Conservation (phyloP, 1,140 invertebrate genomes). For the Sitodiplosis mosellana region DNA sequence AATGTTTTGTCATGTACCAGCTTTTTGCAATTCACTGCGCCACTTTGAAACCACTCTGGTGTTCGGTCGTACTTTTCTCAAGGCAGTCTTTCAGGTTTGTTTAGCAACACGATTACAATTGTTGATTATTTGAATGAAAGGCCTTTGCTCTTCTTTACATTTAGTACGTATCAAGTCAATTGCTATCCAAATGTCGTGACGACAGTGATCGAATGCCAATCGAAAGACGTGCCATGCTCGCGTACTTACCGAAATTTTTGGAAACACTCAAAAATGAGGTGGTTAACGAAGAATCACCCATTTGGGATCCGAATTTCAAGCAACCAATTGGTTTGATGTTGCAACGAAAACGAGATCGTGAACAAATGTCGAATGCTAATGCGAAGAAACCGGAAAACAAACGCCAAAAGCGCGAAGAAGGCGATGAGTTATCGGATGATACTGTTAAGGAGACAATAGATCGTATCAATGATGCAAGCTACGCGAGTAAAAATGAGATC, state of each 20-base stretch:
- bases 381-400: constrained; percentile 9
- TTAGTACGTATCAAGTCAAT: constrained; percentile 61
- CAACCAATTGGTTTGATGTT: constrained; percentile 20
- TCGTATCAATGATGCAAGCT: constrained; percentile 19
- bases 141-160: background rate
- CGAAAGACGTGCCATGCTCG: constrained; percentile 53
- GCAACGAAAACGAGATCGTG: constrained; percentile 18
- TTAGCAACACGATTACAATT: background rate
- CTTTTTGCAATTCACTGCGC: constrained; percentile 81
- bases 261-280: constrained; percentile 75
- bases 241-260: constrained; percentile 58
- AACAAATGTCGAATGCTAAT: constrained; percentile 2
- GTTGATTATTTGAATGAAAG: background rate
- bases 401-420: constrained; percentile 16
- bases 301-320: constrained; percentile 58
- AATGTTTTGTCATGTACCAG: constrained; percentile 86
- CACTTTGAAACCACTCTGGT: constrained; percentile 79
- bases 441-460: constrained; percentile 20
- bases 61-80: constrained; percentile 70
- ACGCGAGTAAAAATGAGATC: constrained; percentile 14
- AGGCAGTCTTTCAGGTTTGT: constrained; percentile 56
- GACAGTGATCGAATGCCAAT: constrained; percentile 76
- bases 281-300: constrained; percentile 67
- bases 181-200: constrained; percentile 75
- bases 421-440: constrained; percentile 18